phyloP scores from a whole-genome alignment of 2,797 vertebrate genomes.

The Sorex maritimensis region DNA sequence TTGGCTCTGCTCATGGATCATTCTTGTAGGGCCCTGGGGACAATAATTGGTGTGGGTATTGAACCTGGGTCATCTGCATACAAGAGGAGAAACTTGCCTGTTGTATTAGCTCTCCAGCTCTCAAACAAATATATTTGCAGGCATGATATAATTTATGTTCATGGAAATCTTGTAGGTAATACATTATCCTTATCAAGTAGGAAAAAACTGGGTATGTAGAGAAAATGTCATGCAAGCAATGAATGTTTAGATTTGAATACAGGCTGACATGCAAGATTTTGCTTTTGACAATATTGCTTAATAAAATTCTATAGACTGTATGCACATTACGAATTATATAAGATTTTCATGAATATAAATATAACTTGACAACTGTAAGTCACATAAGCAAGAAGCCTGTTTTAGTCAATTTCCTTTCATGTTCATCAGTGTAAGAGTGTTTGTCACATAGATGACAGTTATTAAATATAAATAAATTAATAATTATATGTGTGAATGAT shows the following conservation, averaged over 20 bases:
- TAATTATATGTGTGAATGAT: neutral
- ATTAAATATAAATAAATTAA: slow-evolving; percentile 32
- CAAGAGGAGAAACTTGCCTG: too few relatives aligned
- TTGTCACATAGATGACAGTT: neutral
- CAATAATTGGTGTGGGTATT: too few relatives aligned
- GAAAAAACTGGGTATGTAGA: neutral
- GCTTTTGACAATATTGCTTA: slow-evolving; percentile 35
- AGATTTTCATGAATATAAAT: neutral
- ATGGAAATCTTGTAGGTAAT: neutral
- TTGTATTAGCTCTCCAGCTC: neutral
- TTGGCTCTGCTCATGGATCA: too few relatives aligned
- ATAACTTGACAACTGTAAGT: neutral
- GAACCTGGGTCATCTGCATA: too few relatives aligned
- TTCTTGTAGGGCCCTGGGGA: too few relatives aligned
- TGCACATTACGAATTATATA: neutral
- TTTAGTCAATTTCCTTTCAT: slow-evolving; percentile 21
- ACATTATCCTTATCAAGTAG: slow-evolving; percentile 35
- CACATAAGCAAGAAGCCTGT: slow-evolving; percentile 9
- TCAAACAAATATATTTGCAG: slow-evolving; percentile 34
- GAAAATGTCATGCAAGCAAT: neutral
- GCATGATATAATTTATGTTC: slow-evolving; percentile 22
- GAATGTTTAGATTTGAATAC: neutral
- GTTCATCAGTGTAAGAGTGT: neutral
- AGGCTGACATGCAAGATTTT: neutral
- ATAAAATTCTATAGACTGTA: neutral